Percentiles rank a stretch among this genome's conserved stretches.
Conservation (phyloP, 2,797 vertebrate genomes). For the Etheostoma nigrum region DNA sequence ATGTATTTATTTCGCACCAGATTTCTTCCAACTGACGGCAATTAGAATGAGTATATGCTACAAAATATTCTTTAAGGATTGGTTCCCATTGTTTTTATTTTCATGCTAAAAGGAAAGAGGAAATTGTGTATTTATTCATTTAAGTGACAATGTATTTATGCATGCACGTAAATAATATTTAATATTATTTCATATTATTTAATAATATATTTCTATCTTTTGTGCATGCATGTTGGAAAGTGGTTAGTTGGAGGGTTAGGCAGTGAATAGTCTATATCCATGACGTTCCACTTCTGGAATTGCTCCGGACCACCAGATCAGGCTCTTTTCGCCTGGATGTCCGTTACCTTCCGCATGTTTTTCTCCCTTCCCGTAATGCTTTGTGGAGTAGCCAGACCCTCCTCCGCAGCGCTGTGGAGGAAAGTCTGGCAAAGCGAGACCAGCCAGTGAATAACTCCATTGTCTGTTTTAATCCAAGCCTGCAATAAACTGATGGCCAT, state of each 20-base stretch:
- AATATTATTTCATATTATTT: too few species aligned
- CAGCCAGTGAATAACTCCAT: neutral
- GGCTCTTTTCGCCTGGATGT: too few species aligned
- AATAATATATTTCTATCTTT: conserved; percentile 3
- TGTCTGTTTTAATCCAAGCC: conserved; percentile 18
- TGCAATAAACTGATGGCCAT: conserved; percentile 20
- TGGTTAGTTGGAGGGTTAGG: neutral
- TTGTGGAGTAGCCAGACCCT: too few species aligned
- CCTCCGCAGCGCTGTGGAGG: too few species aligned
- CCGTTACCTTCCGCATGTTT: too few species aligned
- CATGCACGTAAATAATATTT: conserved; percentile 13
- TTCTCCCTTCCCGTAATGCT: too few species aligned
- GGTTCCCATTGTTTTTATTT: conserved; percentile 12
- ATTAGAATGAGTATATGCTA: conserved; percentile 77
- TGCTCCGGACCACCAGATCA: too few species aligned
- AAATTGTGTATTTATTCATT: conserved; percentile 49
- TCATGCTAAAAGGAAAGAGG: conserved; percentile 8
- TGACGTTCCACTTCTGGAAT: too few species aligned
- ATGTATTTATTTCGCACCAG: conserved; percentile 13
- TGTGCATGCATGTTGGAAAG: conserved; percentile 34
- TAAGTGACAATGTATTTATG: conserved; percentile 38
- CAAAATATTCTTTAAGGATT: conserved; percentile 53
- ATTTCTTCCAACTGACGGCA: neutral
- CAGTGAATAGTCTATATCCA: too few species aligned
- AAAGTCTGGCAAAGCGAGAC: too few species aligned